These are phyloP conservation scores for Tyto alba DNA, from an alignment of 2,113 vertebrate species.

Conservation along the genomic window DNA sequence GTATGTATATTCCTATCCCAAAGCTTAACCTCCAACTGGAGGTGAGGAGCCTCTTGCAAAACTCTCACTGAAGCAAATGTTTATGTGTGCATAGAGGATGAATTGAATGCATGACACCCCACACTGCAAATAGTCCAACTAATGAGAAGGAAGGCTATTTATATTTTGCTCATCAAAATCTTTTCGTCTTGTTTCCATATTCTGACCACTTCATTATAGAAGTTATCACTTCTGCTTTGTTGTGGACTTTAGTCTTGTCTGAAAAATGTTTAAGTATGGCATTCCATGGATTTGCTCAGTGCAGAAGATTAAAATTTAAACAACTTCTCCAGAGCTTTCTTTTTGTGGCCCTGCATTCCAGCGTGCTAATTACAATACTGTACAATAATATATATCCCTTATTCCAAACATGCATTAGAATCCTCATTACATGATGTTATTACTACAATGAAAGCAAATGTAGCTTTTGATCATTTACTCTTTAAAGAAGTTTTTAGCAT, in stretches of 20 bases:
- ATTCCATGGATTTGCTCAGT: background rate
- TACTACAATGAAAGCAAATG: background rate
- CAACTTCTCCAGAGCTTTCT: background rate
- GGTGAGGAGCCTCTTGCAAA: background rate
- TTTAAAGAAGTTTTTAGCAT: background rate
- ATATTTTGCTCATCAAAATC: background rate
- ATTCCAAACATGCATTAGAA: background rate
- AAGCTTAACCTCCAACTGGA: background rate
- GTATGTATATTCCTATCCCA: background rate
- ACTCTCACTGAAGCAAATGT: background rate
- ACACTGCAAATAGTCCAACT: background rate
- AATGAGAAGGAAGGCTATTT: background rate
- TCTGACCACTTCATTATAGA: background rate
- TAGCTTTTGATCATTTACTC: background rate
- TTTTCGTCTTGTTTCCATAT: background rate
- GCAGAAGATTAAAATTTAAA: background rate
- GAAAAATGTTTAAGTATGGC: background rate
- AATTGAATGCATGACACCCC: background rate
- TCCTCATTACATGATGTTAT: background rate
- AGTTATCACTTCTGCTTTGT: background rate
- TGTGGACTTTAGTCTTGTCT: background rate
- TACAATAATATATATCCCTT: background rate
- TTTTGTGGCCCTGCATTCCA: background rate
- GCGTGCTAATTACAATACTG: background rate
- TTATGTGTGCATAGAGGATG: background rate